Evolutionary conservation across 2,888 invertebrate species (phyloP).

Genomic region (Tipula helvola): DNA sequence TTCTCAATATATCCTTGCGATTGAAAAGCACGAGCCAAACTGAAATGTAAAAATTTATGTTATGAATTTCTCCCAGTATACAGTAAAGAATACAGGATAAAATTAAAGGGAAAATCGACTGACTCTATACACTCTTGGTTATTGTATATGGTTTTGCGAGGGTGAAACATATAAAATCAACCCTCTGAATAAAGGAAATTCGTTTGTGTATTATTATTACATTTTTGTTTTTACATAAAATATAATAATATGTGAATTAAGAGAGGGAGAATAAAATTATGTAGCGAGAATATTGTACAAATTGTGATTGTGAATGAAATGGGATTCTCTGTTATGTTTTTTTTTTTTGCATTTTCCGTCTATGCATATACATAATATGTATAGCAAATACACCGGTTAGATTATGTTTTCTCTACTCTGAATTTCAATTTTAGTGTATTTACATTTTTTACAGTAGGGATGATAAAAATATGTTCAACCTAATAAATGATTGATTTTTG

Average conservation of each 20-base stretch:
- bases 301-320: not conserved
- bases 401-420: not conserved
- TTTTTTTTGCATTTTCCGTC: not conserved
- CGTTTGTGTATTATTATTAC: not conserved
- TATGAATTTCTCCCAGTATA: not conserved
- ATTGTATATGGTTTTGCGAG: not conserved
- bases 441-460: not conserved
- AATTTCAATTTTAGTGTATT: not conserved
- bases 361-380: not conserved
- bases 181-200: not conserved
- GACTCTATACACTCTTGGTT: not conserved
- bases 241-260: not conserved
- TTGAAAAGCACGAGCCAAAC: not conserved
- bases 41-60: not conserved
- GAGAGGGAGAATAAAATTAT: not conserved
- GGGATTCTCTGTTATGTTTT: not conserved
- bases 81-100: not conserved
- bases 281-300: not conserved
- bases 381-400: not conserved
- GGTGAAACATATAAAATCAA: not conserved
- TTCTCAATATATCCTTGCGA: not conserved
- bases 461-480: not conserved
- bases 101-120: not conserved
- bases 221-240: not conserved
- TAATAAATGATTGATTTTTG: not conserved